Evolutionary conservation across 1,140 invertebrate genomes (phyloP), one percentile per base, ranked within the genome.

Genomic region (Trinorchestia longiramus): DNA sequence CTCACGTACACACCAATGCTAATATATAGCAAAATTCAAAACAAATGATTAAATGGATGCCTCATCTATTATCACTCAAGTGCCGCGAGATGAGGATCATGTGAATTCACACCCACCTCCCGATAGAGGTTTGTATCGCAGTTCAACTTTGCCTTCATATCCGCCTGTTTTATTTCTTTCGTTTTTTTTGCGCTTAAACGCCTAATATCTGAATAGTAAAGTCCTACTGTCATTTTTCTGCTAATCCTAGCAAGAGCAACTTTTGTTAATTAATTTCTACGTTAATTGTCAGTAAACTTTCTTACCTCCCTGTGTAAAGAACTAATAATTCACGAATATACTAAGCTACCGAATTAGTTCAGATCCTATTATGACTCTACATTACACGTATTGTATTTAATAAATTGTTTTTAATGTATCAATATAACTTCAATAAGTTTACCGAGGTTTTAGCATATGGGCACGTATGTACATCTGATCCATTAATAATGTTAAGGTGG

Each of bases 31-130:
- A 94, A 94, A 94, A 94, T 94, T 94, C 41, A 94, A 87, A 98
- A 97, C 98, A 98, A 98, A 98, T 98, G 98, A 98, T 98, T 98
- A 98, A 98, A 99, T 99, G 99, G 99, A 99, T 98, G 98, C 98
- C 98, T 98, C 99, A 98, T 99, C 99, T 98, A 99, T 99, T 98
- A 99, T 99, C 98, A 99, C 99, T 98, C 99, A 99, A 98, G 99
- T 99, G 98, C 98, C 98, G 98, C 98, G 99, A 98, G 99, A 99
- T 98, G 99, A 99, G 98, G 99, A 99, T 98, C 98, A 98, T 98
- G 98, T 99, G 98, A 99, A 98, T 98, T 99, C 98, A 98, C 98
- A 98, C 98, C 98, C 98, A 97, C 98, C 87, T 8, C 90, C 98
- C 97, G 98, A 99, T 98, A 99, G 99, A 99, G 98, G 99, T 99